phyloP scores from a whole-genome alignment of 2,797 vertebrate species.

The Craterocephalus amniculus region DNA sequence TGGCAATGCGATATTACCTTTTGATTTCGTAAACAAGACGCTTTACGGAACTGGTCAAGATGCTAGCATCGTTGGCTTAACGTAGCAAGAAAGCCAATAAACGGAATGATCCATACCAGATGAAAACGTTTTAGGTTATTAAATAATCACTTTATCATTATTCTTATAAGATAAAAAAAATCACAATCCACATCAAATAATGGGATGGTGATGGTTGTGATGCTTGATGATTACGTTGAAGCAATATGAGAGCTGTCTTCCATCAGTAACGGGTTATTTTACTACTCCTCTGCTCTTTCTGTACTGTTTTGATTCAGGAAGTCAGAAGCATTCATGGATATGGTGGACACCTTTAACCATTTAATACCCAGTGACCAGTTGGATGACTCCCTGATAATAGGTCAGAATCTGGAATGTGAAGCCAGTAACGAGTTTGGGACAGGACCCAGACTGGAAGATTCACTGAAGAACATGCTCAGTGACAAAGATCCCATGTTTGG shows the following conservation, averaged over 20 bases:
- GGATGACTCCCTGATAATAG: constrained; percentile 94
- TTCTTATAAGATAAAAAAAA: not conserved
- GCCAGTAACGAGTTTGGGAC: constrained; percentile 95
- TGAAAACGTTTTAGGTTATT: not conserved
- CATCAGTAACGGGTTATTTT: not conserved
- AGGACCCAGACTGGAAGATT: constrained; percentile 91
- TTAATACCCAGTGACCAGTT: constrained; percentile 99
- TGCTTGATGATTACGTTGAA: not conserved
- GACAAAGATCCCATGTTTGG: constrained; percentile 99
- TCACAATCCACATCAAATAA: too few relatives aligned
- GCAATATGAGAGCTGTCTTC: not conserved
- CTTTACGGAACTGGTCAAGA: not conserved
- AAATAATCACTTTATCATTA: not conserved
- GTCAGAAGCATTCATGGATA: constrained; percentile 99
- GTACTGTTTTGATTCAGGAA: constrained; percentile 79
- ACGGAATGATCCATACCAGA: not conserved
- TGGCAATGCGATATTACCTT: fast-evolving
- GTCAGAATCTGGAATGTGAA: constrained; percentile 98
- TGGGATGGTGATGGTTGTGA: not conserved
- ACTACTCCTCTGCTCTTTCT: constrained; percentile 8
- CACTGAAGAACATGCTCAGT: constrained; percentile 99
- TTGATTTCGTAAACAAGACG: not conserved
- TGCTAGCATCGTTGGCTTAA: constrained; percentile 3
- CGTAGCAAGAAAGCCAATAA: not conserved
- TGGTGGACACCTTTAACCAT: constrained; percentile 98